Evolutionary conservation across 2,888 invertebrate species (phyloP).

Genomic region (Dichetophora obliterata): DNA sequence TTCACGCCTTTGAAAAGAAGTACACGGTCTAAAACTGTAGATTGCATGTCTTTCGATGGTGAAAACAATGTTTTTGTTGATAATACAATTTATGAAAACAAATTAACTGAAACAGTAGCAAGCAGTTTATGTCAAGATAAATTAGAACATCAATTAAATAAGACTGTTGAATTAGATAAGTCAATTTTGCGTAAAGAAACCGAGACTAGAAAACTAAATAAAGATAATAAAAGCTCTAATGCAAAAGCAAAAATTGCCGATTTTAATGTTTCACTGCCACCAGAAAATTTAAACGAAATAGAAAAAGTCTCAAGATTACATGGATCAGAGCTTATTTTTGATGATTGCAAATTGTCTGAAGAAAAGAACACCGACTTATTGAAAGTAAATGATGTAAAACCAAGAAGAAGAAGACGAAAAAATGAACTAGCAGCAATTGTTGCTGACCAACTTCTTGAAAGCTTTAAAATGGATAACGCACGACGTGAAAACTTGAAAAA

Average conservation of each 20-base stretch:
- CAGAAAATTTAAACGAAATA: too few relatives aligned
- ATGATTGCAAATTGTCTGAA: neutral
- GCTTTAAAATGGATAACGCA: constrained; percentile 69
- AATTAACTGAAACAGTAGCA: neutral
- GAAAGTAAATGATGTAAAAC: constrained; percentile 56
- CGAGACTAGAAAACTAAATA: neutral
- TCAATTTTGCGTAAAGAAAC: neutral
- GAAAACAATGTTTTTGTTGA: neutral
- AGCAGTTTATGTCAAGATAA: neutral
- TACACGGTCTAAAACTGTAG: constrained; percentile 63
- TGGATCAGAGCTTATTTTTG: neutral
- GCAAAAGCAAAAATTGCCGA: too few relatives aligned
- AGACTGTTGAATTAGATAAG: neutral
- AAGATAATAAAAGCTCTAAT: too few relatives aligned
- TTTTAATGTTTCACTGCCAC: too few relatives aligned
- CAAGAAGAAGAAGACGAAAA: constrained; percentile 65
- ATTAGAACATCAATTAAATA: neutral
- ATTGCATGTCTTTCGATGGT: constrained; percentile 51
- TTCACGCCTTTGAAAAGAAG: constrained; percentile 57
- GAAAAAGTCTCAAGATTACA: neutral
- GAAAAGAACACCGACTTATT: neutral
- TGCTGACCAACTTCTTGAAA: constrained; percentile 68
- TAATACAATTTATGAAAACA: neutral
- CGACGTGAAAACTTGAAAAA: constrained; percentile 68
- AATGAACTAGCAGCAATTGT: constrained; percentile 69